Base-by-base conservation (phyloP, 2,113 vertebrate species). In the Pogona vitticeps region DNA sequence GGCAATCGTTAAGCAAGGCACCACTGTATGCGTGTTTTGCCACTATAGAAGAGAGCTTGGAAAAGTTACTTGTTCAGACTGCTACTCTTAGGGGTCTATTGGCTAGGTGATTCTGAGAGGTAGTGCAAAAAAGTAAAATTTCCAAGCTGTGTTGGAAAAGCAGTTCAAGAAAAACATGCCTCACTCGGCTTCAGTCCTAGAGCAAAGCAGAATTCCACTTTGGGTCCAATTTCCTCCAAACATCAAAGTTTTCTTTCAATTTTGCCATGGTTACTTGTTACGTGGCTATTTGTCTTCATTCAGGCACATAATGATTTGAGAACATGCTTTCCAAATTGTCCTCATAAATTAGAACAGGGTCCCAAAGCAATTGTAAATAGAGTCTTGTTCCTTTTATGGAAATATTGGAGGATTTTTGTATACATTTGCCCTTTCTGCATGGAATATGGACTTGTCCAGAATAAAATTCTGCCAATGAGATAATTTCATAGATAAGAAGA, bases 291-390 rank as follows among this genome's bases (percentile, higher is more conserved):
- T 89, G 75, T 88, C 88, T 92, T 91, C 94, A 88, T 87, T 91
- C 84, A 31, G 36, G 72, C 36, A 92, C 72, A 90, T 92, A 91
- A 92, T 82, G 86, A 94, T 94, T 95, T 93, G 90, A 82, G 71
- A 92, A 83, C 84, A 84, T 6, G 5, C 61, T 93, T 92, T 94
- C 88, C 93, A 92, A 88, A 94, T 92, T 92, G 91, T 93, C 81
- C 85, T 88, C 63, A 86, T 90, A 94, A 93, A 93, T 91, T 84
- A 91, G 65, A 31, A 91, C 91, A 91, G 67, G 89, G 87, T 81
- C 84, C 80, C 90, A 80, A 83, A 78, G 58, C 56, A 91, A 89
- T 90, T 89, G 40, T 46, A 86, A 92, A 90, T 88, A 38, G 42
- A 33, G 84, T 38, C 36, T 82, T 33, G 31, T 36, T 86, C 70